Base-by-base conservation (phyloP, 2,113 vertebrate genomes). In the Hippocampus comes region DNA sequence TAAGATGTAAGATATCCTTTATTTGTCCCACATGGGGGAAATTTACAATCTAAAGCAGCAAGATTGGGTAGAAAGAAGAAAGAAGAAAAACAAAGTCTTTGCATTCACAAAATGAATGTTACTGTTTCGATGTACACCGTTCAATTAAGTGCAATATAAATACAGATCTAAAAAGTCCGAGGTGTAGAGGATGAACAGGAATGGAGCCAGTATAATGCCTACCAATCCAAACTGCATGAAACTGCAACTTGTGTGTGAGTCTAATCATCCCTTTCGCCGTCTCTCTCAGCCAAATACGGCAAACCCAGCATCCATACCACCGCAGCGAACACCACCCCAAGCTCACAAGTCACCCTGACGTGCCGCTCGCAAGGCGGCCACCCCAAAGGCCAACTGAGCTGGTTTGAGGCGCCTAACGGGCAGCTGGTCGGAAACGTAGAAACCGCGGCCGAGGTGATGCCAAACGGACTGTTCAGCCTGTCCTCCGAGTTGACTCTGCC, bases 301-400 rank as follows among this genome's bases (percentile, higher is more conserved):
- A 0, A 0, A 27, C 88, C 89, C 6, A 49, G 6, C 0, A 49
- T 89, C 1, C 5, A 0, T 15, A 57, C 42, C 27, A 4, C 15
- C 5, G 49, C 76, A 1, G 23, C 61, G 9, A n/a, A 14, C 3
- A 42, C 25, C 0, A 6, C 0, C 12, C 51, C 0, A 1, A 21
- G 46, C 2, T 8, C 11, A 12, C 1, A 0, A 1, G 63, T 17
- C 8, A 23, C n/a, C 0, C 48, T 92, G 73, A 74, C 18, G 3
- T 93, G 91, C 53, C 48, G 21, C 0, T 55, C 89, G 1, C 17
- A 11, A 0, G 86, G 82, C 1, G 91, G 92, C n/a, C 90, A 84
- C 75, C 92, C 90, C 11, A 0, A 53, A 73, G 91, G 88, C 1
- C 0, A 7, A 8, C 78, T 93, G 60, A 73, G 76, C 17, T 93